Conservation (phyloP, 1,140 invertebrate genomes). For the Drosophila grimshawi region DNA sequence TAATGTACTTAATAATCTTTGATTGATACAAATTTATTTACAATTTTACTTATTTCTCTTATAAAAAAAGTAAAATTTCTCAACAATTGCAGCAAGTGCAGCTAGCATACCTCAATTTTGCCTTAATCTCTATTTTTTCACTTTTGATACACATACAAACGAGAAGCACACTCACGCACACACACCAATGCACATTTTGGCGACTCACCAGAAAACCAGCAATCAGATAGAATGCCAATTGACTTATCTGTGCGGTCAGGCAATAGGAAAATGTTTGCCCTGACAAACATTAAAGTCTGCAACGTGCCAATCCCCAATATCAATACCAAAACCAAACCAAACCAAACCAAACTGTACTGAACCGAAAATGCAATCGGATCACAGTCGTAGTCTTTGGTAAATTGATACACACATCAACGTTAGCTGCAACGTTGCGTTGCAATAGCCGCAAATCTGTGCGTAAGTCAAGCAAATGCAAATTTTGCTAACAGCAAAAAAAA, state of each 20-base stretch:
- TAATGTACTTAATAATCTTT: neutral
- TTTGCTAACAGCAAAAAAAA: conserved; percentile 60
- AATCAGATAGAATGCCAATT: conserved; percentile 72
- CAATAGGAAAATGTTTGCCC: conserved; percentile 75
- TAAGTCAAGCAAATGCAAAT: conserved; percentile 82
- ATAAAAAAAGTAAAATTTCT: neutral
- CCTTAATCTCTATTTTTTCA: neutral
- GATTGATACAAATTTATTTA: neutral
- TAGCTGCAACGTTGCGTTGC: conserved; percentile 66
- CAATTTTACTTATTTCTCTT: neutral
- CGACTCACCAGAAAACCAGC: conserved; percentile 41
- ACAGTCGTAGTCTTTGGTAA: conserved; percentile 58
- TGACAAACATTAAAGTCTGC: conserved; percentile 67
- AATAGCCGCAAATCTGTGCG: conserved; percentile 80
- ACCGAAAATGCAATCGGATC: conserved; percentile 50
- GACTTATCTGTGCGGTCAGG: conserved; percentile 77
- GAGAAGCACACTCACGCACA: conserved; percentile 7
- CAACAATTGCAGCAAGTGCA: neutral
- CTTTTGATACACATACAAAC: conserved; percentile 17
- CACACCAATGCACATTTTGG: neutral
- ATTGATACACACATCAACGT: conserved; percentile 77
- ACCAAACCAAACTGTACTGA: conserved; percentile 53
- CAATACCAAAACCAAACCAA: conserved; percentile 25
- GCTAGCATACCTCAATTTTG: neutral
- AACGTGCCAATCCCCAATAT: conserved; percentile 28